These are phyloP conservation scores for Pseudococcus longispinus DNA, from an alignment of 2,888 invertebrate species.

Conservation along the genomic window DNA sequence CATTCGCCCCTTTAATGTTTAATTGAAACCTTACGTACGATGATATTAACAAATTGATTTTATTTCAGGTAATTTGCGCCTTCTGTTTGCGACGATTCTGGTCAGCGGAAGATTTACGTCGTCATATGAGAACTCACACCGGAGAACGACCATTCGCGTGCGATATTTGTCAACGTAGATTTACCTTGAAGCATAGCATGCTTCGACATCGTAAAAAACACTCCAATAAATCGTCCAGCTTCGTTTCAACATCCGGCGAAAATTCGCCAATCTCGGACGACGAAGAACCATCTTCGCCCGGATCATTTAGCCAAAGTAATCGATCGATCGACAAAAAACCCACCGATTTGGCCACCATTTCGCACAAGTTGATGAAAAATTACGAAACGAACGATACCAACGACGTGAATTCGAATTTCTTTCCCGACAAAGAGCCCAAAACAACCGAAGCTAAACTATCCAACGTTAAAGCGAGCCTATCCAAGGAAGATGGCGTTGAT, in stretches of 20 bases:
- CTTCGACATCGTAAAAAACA: constrained; percentile 91
- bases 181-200: constrained; percentile 95
- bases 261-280: constrained; percentile 65
- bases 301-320: background rate
- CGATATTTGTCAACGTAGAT: constrained; percentile 84
- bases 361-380: constrained; percentile 36
- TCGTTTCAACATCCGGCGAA: constrained; percentile 61
- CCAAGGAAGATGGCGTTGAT: constrained; percentile 64
- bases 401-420: background rate
- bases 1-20: background rate
- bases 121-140: constrained; percentile 93
- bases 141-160: constrained; percentile 92
- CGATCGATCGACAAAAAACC: background rate
- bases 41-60: background rate
- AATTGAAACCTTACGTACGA: background rate
- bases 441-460: background rate
- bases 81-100: constrained; percentile 93
- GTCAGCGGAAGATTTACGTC: constrained; percentile 90
- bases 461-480: background rate
- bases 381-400: background rate
- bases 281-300: constrained; percentile 58
- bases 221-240: constrained; percentile 62
- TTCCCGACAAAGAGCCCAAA: background rate
- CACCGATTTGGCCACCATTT: background rate
- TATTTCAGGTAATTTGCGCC: constrained; percentile 78